Base-by-base conservation (phyloP, 2,797 vertebrate species). In the Neosilurus mollespiculum region DNA sequence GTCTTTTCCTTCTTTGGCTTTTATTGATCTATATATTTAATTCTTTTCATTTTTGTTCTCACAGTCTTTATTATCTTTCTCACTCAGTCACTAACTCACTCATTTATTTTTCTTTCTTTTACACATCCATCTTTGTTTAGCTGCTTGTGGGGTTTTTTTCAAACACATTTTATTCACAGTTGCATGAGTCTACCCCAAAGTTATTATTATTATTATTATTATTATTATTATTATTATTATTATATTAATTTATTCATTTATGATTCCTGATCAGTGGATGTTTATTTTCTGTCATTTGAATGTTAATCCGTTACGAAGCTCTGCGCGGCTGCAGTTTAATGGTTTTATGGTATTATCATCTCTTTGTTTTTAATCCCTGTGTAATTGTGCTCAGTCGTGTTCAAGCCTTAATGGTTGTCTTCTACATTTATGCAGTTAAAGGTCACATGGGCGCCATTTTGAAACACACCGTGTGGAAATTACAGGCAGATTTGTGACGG, bases 361-460 rank as follows among this genome's bases (percentile, higher is more conserved):
- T 58, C 72, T 58, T 76, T 76, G 54, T 56, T 54, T 76, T 76
- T 76, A 87, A 88, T 88, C 78, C 86, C 86, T 83, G 88, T 83
- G 81, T 37, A 82, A 88, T 37, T 76, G 72, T 1, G 10, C 72
- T 58, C 53, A 54, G 70, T 72, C 70, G 9, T 16, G n/a, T n/a
- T 14, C 26, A 76, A 76, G 58, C 54, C 72, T 59, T 76, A 76
- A 58, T 6, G 72, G 26, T 26, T 76, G 72, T 18, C 72, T 34
- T 37, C 26, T 54, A 58, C 72, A 3, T 76, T 76, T 37, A 76
- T 8, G 53, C 26, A 58, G 54, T 37, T 34, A 59, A 22, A 76
- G 26, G 72, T 59, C 72, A 76, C 54, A 20, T 58, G 72, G 22
- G 26, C 18, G 5, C 7, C 2, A 8, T 20, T 24, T 75, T 56